A percentile compares a stretch with the other conserved stretches of the same genome.
Conservation (phyloP, 2,888 invertebrate species). For the Plebejus anna region DNA sequence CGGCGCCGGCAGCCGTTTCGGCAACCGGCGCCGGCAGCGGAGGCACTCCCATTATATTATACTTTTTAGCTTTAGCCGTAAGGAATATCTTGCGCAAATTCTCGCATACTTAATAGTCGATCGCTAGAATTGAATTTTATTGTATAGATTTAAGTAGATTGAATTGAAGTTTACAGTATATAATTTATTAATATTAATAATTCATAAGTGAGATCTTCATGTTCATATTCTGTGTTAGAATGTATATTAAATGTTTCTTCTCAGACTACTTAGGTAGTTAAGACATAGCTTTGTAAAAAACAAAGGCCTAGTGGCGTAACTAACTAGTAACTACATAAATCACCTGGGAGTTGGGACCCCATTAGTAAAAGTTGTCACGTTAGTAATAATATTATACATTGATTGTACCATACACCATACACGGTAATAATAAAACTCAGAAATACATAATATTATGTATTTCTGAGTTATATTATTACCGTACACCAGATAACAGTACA, state of each 20-base stretch:
- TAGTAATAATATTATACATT: no score
- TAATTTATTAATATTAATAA: slow-evolving; percentile 12
- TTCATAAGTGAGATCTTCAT: slow-evolving; percentile 9
- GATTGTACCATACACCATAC: no score
- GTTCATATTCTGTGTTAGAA: not conserved
- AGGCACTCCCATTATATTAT: not conserved
- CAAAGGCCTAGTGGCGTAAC: not conserved
- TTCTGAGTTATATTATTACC: no score
- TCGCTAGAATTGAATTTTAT: slow-evolving; percentile 24
- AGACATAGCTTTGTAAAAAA: not conserved
- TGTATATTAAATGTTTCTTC: not conserved
- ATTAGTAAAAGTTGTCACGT: no score
- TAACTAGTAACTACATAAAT: no score
- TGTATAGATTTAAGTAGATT: not conserved
- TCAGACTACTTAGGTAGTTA: not conserved
- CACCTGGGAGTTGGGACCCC: no score
- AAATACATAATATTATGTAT: no score
- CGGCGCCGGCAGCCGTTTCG: no score
- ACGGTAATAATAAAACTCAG: no score
- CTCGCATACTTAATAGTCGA: slow-evolving; percentile 15
- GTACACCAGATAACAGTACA: no score
- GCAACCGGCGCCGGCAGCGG: no score
- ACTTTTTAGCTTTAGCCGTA: not conserved
- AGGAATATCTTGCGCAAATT: slow-evolving; percentile 18
- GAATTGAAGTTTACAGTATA: not conserved